These are phyloP conservation scores for Lottia gigantea DNA, from an alignment of 2,888 invertebrate genomes.

Conservation along the genomic window DNA sequence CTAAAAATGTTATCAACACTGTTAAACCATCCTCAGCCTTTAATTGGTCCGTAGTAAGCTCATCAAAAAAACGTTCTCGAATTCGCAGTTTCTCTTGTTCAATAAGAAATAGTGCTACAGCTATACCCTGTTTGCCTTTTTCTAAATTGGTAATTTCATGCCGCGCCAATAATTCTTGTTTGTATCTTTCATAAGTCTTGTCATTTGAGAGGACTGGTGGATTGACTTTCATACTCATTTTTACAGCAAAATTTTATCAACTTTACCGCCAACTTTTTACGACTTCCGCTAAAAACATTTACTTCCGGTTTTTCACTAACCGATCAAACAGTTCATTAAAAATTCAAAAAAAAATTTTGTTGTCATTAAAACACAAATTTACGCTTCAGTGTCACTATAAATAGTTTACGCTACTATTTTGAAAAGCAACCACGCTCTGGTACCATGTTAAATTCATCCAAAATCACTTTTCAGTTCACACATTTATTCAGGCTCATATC, in stretches of 20 bases:
- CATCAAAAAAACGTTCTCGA: background rate
- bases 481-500: too few relatives aligned
- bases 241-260: too few relatives aligned
- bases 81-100: background rate
- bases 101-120: background rate
- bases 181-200: background rate
- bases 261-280: too few relatives aligned
- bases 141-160: too few relatives aligned
- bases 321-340: background rate
- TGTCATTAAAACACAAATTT: background rate
- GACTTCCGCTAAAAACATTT: too few relatives aligned
- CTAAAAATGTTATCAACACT: background rate
- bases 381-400: background rate
- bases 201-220: background rate
- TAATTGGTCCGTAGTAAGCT: background rate
- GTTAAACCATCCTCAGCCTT: background rate
- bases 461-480: too few relatives aligned
- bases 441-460: background rate
- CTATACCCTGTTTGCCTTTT: background rate
- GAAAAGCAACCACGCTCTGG: background rate
- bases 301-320: constrained; percentile 3
- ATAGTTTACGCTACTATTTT: constrained; percentile 1
- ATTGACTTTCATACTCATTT: background rate
- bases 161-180: too few relatives aligned
- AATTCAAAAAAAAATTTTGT: background rate